Base-by-base conservation (phyloP, 2,888 invertebrate species). In the Endotricha flammealis region DNA sequence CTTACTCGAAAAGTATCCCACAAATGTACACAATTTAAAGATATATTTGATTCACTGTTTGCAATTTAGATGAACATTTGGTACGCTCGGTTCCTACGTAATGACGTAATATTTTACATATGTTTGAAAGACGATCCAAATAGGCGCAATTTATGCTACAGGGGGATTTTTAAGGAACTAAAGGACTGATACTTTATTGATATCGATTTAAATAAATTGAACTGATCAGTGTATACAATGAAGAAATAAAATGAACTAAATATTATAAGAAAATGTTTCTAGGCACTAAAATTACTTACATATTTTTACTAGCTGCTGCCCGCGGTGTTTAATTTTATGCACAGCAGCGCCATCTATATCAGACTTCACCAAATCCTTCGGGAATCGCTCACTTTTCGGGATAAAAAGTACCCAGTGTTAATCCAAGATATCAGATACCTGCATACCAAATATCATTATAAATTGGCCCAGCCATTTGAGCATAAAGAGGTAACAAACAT, bases 1-100 rank as follows among this genome's bases (percentile, higher is more conserved):
- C 70, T 78, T 85, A 82, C 85, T 77, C 67, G 49, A 61, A 80
- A 73, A 66, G 68, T 70, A 80, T 85, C 75, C 71, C 62, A 43
- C 61, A 76, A 83, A 85, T 82, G 83, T 82, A 76, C 70, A 77
- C 82, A 83, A 86, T 86, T 82, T 82, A 68, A 72, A 79, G 76
- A 81, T 64, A 72, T 73, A 83, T 83, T 76, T 59, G 64, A 63
- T 71, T 70, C 64, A 64, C 57, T 68, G 74, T 76, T 71, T 59
- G 55, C 73, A 74, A 72, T 85, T 75, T 73, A 67, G 69, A 70
- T 69, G 67, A 67, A 61, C 64, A 66, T 73, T 64, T 57, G 59
- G 64, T 50, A 43, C 61, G 50, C 53, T 50, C 60, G 61, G 66
- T 75, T 74, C 64, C 64, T 62, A n/a, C 61, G 64, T 68, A 69